A percentile compares a stretch with the other conserved stretches of the same genome.
Evolutionary conservation across 2,797 vertebrate species (phyloP).

Genomic region (Pteropus rufus): DNA sequence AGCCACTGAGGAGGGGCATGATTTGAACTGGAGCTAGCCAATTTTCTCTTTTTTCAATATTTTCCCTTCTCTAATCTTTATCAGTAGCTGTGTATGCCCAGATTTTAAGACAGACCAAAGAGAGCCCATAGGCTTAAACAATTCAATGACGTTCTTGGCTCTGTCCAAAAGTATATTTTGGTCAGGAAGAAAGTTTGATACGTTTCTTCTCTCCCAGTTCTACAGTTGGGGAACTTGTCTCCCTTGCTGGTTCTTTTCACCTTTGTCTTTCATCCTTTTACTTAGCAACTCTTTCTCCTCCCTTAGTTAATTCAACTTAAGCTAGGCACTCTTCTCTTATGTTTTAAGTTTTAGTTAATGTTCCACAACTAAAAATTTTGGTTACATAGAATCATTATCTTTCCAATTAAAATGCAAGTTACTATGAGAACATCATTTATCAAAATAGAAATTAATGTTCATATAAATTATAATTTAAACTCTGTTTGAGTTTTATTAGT

Average conservation of each 20-base stretch:
- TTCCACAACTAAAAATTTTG: constrained; percentile 5
- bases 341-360: neutral
- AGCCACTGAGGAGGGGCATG: neutral
- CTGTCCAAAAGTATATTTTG: neutral
- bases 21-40: neutral
- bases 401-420: constrained; percentile 55
- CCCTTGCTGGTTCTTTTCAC: neutral
- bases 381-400: neutral
- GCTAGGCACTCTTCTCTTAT: neutral
- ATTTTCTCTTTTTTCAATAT: neutral
- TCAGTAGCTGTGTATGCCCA: neutral
- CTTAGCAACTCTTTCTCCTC: neutral
- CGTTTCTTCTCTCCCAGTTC: neutral
- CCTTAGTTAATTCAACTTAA: neutral
- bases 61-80: neutral
- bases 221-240: neutral
- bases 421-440: constrained; percentile 52
- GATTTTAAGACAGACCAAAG: neutral
- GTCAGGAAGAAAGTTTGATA: neutral
- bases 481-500: constrained; percentile 64
- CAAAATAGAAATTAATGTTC: constrained; percentile 49
- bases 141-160: neutral
- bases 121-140: neutral
- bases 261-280: neutral
- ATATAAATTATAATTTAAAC: constrained; percentile 64